phyloP scores from a whole-genome alignment of 2,888 invertebrate genomes.

The Gryllus longicercus region DNA sequence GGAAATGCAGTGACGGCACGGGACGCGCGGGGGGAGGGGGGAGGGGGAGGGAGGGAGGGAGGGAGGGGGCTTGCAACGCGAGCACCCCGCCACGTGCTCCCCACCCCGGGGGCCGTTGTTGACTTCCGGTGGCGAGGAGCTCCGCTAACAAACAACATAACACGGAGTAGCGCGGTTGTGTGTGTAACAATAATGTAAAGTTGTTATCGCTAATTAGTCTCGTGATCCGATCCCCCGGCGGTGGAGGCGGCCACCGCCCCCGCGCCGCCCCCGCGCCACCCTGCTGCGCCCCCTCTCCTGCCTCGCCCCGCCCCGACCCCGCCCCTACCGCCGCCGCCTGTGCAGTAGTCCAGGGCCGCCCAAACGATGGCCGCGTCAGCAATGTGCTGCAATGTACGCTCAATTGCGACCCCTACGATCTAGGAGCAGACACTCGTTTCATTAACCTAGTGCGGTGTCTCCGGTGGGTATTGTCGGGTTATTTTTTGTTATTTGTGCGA shows the following conservation, averaged over 20 bases:
- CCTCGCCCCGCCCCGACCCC: not conserved
- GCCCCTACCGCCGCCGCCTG: too few relatives aligned
- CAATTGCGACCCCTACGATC: too few relatives aligned
- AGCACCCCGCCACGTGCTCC: not conserved
- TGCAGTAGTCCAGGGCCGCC: too few relatives aligned
- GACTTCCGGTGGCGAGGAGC: constrained; percentile 11
- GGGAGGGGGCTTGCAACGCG: not conserved
- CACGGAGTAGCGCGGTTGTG: constrained; percentile 10
- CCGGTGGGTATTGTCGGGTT: too few relatives aligned
- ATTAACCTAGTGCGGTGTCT: too few relatives aligned
- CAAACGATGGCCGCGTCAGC: too few relatives aligned
- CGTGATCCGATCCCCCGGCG: constrained; percentile 6
- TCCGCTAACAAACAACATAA: constrained; percentile 8
- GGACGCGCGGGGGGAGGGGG: not conserved
- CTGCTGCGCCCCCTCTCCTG: not conserved
- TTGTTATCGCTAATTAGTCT: constrained; percentile 17
- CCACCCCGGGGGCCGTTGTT: not conserved
- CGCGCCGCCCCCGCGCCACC: too few relatives aligned
- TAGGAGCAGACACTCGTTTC: too few relatives aligned
- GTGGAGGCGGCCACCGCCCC: not conserved
- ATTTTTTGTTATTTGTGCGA: too few relatives aligned
- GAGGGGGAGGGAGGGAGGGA: not conserved
- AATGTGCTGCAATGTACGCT: too few relatives aligned
- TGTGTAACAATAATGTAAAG: constrained; percentile 17
- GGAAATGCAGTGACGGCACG: too few relatives aligned